Evolutionary conservation across 1,140 invertebrate genomes (phyloP).

Genomic region (Acromyrmex echinatior): DNA sequence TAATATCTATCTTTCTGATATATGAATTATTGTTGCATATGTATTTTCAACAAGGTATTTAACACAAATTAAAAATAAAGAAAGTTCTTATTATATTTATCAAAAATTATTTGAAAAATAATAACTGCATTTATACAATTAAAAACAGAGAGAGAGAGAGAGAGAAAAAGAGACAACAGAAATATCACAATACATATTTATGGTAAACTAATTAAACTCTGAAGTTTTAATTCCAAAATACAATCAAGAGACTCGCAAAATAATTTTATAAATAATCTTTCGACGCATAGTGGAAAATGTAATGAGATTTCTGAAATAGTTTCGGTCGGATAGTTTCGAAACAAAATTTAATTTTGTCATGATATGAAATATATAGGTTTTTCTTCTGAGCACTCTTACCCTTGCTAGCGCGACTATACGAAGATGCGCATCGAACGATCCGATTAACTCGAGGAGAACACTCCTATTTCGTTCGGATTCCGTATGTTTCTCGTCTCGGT

Average conservation of each 20-base stretch:
- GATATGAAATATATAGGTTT: neutral
- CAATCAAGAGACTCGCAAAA: neutral
- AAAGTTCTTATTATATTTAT: neutral
- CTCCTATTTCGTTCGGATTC: slow-evolving; percentile 48
- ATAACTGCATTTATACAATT: neutral
- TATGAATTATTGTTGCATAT: neutral
- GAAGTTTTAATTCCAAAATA: neutral
- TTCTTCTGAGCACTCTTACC: neutral
- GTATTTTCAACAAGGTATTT: neutral
- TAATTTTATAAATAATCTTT: neutral
- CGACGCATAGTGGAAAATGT: neutral
- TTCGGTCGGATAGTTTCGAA: neutral
- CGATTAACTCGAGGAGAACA: slow-evolving; percentile 59
- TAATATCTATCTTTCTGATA: neutral
- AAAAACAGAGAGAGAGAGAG: no score
- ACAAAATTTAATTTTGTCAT: neutral
- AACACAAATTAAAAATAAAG: neutral
- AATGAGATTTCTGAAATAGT: neutral
- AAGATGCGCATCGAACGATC: slow-evolving; percentile 53
- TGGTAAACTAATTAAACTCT: neutral
- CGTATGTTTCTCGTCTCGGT: slow-evolving; percentile 77
- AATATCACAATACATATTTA: neutral
- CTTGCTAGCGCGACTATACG: slow-evolving; percentile 1
- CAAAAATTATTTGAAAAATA: neutral
- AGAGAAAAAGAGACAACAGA: no score